Percentiles rank a stretch among this genome's conserved stretches.
Conservation (phyloP, 2,888 invertebrate species). For the Pollenia amentaria region DNA sequence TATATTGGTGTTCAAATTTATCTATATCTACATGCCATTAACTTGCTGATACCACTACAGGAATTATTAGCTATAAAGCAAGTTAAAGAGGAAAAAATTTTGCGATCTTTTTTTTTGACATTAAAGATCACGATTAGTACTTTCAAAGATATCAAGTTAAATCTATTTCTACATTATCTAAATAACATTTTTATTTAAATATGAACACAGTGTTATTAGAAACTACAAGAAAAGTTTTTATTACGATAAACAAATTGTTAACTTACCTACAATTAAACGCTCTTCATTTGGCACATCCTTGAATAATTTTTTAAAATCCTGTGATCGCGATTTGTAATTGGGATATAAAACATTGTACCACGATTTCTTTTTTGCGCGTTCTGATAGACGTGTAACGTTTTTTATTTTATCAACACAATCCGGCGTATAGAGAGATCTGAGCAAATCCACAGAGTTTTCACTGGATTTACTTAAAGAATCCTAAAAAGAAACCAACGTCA, state of each 20-base stretch:
- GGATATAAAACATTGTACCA: constrained; percentile 95
- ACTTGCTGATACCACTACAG: too few species aligned
- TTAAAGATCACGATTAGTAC: too few species aligned
- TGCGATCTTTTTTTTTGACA: too few species aligned
- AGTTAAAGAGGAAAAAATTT: too few species aligned
- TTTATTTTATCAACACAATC: constrained; percentile 79
- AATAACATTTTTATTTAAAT: neutral
- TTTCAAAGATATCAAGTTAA: too few species aligned
- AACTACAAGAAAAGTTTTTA: neutral
- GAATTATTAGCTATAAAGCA: too few species aligned
- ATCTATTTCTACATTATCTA: too few species aligned
- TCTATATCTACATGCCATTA: too few species aligned
- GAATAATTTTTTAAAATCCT: constrained; percentile 96
- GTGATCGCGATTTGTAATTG: constrained; percentile 96
- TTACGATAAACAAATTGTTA: neutral
- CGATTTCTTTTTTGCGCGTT: constrained; percentile 91
- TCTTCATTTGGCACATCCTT: constrained; percentile 96
- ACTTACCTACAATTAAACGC: constrained; percentile 95
- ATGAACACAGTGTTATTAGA: neutral
- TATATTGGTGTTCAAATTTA: too few species aligned
- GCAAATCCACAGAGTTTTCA: constrained; percentile 74
- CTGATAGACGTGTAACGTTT: constrained; percentile 83
- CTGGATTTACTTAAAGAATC: constrained; percentile 75
- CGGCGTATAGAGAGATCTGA: constrained; percentile 42
- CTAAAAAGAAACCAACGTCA: constrained; percentile 54